Evolutionary conservation across 1,140 invertebrate genomes (phyloP).

Genomic region (Fopius arisanus): DNA sequence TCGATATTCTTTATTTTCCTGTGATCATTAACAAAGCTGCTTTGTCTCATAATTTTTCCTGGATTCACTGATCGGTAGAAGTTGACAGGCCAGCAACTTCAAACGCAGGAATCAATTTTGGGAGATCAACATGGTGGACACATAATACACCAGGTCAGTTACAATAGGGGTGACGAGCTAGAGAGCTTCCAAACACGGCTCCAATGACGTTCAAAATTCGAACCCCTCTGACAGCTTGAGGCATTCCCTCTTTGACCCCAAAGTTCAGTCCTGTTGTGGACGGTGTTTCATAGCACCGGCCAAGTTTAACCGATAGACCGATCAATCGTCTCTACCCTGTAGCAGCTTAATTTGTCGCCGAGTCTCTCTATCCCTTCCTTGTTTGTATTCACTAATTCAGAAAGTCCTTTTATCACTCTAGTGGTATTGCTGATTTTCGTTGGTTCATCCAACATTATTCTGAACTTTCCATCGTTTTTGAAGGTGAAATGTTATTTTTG

Average conservation of each 20-base stretch:
- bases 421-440: too few species aligned
- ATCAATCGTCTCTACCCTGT: not conserved
- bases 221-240: not conserved
- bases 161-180: not conserved
- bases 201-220: not conserved
- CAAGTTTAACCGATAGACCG: not conserved
- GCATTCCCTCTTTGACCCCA: not conserved
- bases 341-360: not conserved
- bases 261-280: not conserved
- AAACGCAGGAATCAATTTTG: not conserved
- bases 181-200: not conserved
- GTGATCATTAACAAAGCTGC: too few species aligned
- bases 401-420: not conserved
- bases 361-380: not conserved
- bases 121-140: not conserved
- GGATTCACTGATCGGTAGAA: not conserved
- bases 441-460: too few species aligned
- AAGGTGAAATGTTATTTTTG: too few species aligned
- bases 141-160: not conserved
- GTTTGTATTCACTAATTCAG: not conserved
- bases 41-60: not conserved
- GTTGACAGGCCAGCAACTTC: not conserved
- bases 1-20: too few species aligned
- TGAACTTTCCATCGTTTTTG: too few species aligned
- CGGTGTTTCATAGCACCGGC: not conserved